phyloP scores from a whole-genome alignment of 2,888 invertebrate species.

The Steinernema hermaphroditum region DNA sequence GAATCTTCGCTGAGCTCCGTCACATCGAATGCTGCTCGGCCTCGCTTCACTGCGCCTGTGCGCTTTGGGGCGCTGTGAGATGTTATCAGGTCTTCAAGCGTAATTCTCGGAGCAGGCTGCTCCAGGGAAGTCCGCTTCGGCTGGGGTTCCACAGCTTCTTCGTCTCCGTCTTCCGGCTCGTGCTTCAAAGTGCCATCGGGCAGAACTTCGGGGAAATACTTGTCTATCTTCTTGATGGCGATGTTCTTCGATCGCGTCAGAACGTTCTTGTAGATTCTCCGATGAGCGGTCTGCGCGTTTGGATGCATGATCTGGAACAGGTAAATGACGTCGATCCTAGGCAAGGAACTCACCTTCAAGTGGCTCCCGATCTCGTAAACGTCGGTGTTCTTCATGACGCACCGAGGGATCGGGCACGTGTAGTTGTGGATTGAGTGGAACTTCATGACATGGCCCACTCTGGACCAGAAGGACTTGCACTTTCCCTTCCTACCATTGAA shows the following conservation, averaged over 20 bases:
- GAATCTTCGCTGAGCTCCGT: too few species aligned
- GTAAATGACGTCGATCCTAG: too few species aligned
- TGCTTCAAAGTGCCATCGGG: background rate
- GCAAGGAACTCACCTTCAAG: constrained; percentile 5
- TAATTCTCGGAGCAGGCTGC: too few species aligned
- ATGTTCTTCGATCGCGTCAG: background rate
- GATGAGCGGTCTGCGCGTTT: background rate
- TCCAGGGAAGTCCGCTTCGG: too few species aligned
- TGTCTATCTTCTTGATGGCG: background rate
- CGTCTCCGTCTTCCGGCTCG: background rate
- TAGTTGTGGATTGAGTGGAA: background rate
- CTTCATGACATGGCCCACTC: background rate
- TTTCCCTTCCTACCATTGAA: background rate
- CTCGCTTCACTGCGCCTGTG: too few species aligned
- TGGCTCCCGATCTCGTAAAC: constrained; percentile 2
- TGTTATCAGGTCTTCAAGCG: too few species aligned
- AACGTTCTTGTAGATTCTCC: background rate
- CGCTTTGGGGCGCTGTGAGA: too few species aligned
- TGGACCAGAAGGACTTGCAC: background rate
- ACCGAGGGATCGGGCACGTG: background rate
- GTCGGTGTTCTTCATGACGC: background rate
- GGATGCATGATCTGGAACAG: background rate
- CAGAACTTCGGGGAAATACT: constrained; percentile 9
- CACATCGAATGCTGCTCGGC: too few species aligned
- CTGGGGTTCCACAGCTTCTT: background rate